Conservation (phyloP, 2,113 vertebrate genomes). For the Corythoichthys haematopterus region DNA sequence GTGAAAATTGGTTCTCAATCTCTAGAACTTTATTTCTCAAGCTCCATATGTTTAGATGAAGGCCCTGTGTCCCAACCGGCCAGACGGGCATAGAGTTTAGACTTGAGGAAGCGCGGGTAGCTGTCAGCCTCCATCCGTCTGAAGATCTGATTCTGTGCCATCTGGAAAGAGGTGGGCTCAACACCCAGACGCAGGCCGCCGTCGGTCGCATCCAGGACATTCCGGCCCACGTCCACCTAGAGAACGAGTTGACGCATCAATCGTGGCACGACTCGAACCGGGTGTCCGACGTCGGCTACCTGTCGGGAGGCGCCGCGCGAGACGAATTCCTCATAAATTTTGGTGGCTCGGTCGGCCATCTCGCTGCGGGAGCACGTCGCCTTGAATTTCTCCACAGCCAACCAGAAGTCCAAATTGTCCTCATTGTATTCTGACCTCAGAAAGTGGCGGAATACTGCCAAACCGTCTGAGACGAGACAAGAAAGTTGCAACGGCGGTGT, state of each 20-base stretch:
- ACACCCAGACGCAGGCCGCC: constrained; percentile 78
- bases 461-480: constrained; percentile 74
- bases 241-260: neutral
- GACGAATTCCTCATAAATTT: constrained; percentile 86
- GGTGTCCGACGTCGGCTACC: constrained; percentile 17
- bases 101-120: constrained; percentile 89
- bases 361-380: constrained; percentile 82
- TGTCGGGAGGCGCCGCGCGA: constrained; percentile 76
- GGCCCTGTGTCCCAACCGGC: constrained; percentile 72
- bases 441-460: constrained; percentile 87
- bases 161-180: constrained; percentile 76
- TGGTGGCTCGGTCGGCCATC: constrained; percentile 82
- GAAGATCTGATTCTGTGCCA: constrained; percentile 86
- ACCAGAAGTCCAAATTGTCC: constrained; percentile 97
- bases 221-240: constrained; percentile 90
- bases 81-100: constrained; percentile 83
- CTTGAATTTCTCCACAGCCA: constrained; percentile 90
- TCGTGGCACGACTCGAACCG: neutral
- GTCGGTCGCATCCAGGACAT: constrained; percentile 83
- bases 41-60: constrained; percentile 14
- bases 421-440: constrained; percentile 91
- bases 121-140: constrained; percentile 92
- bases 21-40: no score
- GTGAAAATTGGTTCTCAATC: no score
- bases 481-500: neutral